Evolutionary conservation across 2,797 vertebrate genomes (phyloP).

Genomic region (Phrynocephalus forsythii): DNA sequence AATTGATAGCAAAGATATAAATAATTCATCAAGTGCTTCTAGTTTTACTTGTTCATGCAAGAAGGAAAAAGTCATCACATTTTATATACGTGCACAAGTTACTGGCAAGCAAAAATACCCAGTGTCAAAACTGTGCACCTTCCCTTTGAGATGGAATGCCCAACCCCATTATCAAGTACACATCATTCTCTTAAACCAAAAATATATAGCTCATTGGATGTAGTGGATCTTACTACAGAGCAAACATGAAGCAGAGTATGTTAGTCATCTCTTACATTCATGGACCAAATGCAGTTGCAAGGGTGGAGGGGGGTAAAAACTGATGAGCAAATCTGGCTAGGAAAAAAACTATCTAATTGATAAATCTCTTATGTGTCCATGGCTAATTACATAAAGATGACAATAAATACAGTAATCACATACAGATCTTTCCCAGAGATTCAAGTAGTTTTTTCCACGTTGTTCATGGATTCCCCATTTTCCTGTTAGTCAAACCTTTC

Average conservation of each 20-base stretch:
- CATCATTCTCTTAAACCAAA: no score
- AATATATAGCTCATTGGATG: not conserved
- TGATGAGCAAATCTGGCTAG: slow-evolving; percentile 24
- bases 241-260: not conserved
- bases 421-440: slow-evolving; percentile 25
- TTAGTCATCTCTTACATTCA: not conserved
- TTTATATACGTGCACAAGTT: no score
- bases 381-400: slow-evolving; percentile 42
- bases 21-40: no score
- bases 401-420: slow-evolving; percentile 47
- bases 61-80: no score
- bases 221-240: not conserved
- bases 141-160: no score
- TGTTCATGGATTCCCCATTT: slow-evolving; percentile 44
- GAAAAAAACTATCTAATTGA: slow-evolving; percentile 27
- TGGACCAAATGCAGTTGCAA: not conserved
- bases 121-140: no score
- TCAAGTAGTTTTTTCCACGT: not conserved
- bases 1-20: no score
- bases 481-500: slow-evolving; percentile 34
- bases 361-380: slow-evolving; percentile 46
- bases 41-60: no score
- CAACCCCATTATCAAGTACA: no score
- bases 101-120: no score
- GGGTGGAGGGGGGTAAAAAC: not conserved